Base-by-base conservation (phyloP, 2,888 invertebrate genomes). In the Trimorus sp. region DNA sequence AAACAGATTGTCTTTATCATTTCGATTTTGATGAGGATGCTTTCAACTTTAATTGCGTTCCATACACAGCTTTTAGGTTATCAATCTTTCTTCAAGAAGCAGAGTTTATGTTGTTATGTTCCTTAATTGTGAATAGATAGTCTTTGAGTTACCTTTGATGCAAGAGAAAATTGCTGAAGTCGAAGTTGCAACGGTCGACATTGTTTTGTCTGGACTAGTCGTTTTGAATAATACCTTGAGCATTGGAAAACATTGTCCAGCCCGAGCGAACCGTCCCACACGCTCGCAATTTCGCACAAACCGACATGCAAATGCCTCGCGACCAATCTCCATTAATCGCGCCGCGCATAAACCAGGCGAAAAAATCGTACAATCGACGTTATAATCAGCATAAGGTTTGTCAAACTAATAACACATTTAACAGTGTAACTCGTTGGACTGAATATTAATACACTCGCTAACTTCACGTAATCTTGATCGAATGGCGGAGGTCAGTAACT, bases 401-500 rank as follows among this genome's bases (percentile, higher is more conserved):
- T 59, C 70, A 65, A 80, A 70, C 70, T 75, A 70, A 75, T 80
- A 80, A 80, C 54, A 66, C 38, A 76, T 80, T 80, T 70, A 70
- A 59, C 80, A 54, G 70, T 59, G 42, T 66, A 75, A 60, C 65
- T 60, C 54, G 74, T 14, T 59, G 54, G 16, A 42, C 38, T 66
- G 75, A 75, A 80, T 80, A 80, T 80, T 80, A 75, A 80, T 80
- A 70, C 2, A 26, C 26, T 51, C 36, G 45, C 65, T 60, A 75
- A 75, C 69, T 80, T 76, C 51, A 53, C 68, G 51, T 76, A 80
- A 75, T 80, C 70, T 80, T 75, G 79, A 70, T 84, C 80, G 65
- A 79, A 79, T 82, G 82, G 83, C 81, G 83, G 86, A 85, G 83
- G 85, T 83, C 78, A 82, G 74, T 77, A 82, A 82, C 82, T 82